Base-by-base conservation (phyloP, 2,113 vertebrate species). In the Glaucidium brasilianum region DNA sequence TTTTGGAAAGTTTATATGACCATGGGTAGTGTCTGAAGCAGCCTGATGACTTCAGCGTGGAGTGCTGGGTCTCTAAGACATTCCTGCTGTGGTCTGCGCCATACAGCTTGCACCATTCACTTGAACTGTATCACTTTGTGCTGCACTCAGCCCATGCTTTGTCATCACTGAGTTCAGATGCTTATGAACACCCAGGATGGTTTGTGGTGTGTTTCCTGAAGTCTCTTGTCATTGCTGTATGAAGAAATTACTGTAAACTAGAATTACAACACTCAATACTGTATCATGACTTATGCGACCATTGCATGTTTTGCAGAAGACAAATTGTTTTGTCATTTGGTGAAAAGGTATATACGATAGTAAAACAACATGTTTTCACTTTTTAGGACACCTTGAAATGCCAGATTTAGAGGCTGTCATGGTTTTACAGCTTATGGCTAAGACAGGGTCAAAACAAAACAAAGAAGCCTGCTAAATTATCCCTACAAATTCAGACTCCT, bases 71-170 rank as follows among this genome's bases (percentile, higher is more conserved):
- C 67, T 78, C 4, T 26, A 37, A 21, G 52, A 12, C 16, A 10
- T 29, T 58, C 53, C 37, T 1, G 2, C 13, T 25, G 19, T 0
- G 0, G 18, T 39, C n/a, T 32, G 52, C 37, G 11, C 22, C 25
- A 43, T 11, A 53, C 43, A 55, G 23, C 35, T 59, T 27, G 10
- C 47, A 59, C 12, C 19, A 17, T 58, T 39, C 53, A 20, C n/a
- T 26, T 4, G 5, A 85, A 60, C 41, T 35, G 39, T 72, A 5
- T 23, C 12, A 15, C 66, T 68, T 21, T 39, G 45, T 30, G 32
- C 7, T 56, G 69, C 16, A 37, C 34, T 60, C 3, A 11, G 58
- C 18, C 43, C 35, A 17, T 56, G 39, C 30, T 69, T 52, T 71
- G 47, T 47, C 6, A 1, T 52, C 45, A 25, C 66, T 0, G 5